phyloP scores from a whole-genome alignment of 35 echinoderm and acorn worm species.

The Acanthaster planci region DNA sequence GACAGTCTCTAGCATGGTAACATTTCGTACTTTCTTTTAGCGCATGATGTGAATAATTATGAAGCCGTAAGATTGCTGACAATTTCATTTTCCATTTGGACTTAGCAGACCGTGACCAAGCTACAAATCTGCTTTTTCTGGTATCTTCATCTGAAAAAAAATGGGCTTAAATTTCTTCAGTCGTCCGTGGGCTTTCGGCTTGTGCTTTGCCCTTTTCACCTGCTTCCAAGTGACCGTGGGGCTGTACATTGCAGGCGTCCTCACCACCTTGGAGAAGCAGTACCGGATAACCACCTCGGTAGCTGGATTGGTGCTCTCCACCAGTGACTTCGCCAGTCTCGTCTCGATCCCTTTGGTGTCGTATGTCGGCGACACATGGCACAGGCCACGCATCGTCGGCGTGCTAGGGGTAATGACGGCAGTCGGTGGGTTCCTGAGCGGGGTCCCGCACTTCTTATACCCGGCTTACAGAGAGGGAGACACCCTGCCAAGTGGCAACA shows the following conservation, averaged over 20 bases:
- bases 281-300: constrained; percentile 72
- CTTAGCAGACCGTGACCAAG: too few species aligned
- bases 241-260: constrained; percentile 28
- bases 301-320: constrained; percentile 49
- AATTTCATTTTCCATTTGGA: too few species aligned
- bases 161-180: constrained; percentile 25
- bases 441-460: constrained; percentile 71
- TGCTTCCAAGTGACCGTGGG: constrained; percentile 31
- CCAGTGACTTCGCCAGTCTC: constrained; percentile 63
- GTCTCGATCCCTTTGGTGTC: constrained; percentile 49
- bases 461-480: background rate
- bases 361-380: constrained; percentile 62
- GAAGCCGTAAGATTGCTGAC: too few species aligned
- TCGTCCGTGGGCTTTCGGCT: constrained; percentile 18
- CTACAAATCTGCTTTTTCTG: too few species aligned
- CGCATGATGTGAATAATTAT: too few species aligned
- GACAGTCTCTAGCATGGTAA: too few species aligned
- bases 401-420: constrained; percentile 30
- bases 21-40: too few species aligned
- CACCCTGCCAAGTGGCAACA: too few species aligned
- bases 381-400: constrained; percentile 73
- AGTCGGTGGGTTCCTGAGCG: constrained; percentile 42
- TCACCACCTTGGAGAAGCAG: constrained; percentile 75
- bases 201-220: constrained; percentile 15
- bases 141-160: too few species aligned